Evolutionary conservation across 2,113 vertebrate genomes (phyloP), one percentile per base, ranked within the genome.

Genomic region (Antechinus stuartii): DNA sequence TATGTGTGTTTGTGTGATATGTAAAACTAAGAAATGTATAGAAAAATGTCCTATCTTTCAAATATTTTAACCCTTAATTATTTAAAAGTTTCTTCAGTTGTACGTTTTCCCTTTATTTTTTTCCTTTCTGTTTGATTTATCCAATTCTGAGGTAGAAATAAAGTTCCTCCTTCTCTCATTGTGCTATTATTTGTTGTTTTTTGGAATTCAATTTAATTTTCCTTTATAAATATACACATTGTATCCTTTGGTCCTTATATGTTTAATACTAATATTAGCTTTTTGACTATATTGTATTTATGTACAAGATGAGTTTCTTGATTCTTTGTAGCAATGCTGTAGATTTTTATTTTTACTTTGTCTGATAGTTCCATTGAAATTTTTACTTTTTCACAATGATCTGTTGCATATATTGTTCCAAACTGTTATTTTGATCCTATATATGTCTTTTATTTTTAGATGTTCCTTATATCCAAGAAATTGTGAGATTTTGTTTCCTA

Each of bases 381-480:
- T n/a, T n/a, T 76, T n/a, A 1, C 3, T 6, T 19, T n/a, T n/a
- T 19, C 0, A 25, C 5, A n/a, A n/a, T n/a, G 4, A 84, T 42
- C 7, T 42, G 68, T 22, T 84, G 6, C 16, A 42, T 42, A 68
- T 42, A 84, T 42, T 84, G 68, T 42, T 84, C 6, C n/a, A 22
- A 42, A 1, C n/a, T 84, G 6, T 84, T 84, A n/a, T 22, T 84
- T 84, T 84, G 5, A 23, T 22, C n/a, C 19, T 42, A 19, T 0
- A 76, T 76, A 84, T 84, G 5, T n/a, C n/a, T 84, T 84, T 42
- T 84, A 35, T 42, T 84, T 84, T 84, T 19, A 76, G 35, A 23
- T 84, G 19, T 84, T 84, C 42, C 6, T 84, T 84, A n/a, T n/a
- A 42, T 22, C n/a, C 7, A 84, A 42, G 19, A 23, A 23, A 42